Evolutionary conservation across 2,888 invertebrate genomes (phyloP), one percentile per base, ranked within the genome.

Genomic region (Electrophaes corylata): DNA sequence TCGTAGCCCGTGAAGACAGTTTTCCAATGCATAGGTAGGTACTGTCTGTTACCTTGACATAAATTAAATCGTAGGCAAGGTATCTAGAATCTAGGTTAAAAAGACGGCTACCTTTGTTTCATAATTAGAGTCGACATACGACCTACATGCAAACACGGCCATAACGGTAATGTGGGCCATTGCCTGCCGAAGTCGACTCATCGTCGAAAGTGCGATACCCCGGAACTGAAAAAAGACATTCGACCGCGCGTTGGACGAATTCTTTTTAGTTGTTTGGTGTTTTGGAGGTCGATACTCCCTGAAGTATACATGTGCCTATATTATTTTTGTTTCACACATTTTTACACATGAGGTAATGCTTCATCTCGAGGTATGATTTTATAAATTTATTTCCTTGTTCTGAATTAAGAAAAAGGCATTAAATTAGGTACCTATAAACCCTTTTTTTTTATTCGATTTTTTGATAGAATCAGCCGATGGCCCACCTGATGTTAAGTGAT

Each of bases 91-190:
- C 63, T 65, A 62, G 65, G 62, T 50, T 62, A 60, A 16, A 51
- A 51, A 45, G 44, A 40, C 57, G 45, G 31, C 43, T 57, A 57
- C 37, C 35, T 48, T 51, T 55, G 50, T 64, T 58, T 59, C 62
- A 64, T 14, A 43, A 29, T 26, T 4, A 23, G 23, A 48, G 43
- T 46, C 51, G 52, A 56, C 40, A 58, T 44, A 39, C 45, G 65
- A 63, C 66, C 66, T 55, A 66, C 55, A 57, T 56, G 16, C 23
- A 18, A 33, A 55, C 54, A 49, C 8, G 29, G 44, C 62, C 65
- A 62, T 66, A 66, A 64, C 64, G 60, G 69, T 69, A 10, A 64
- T 57, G 54, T 66, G 57, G 64, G 63, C 50, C 64, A 59, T 33
- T 56, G 59, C n/a, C 40, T 40, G 59, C 40, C 37, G 35, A 50